Base-by-base conservation (phyloP, 2,113 vertebrate species). In the Hippocampus zosterae region DNA sequence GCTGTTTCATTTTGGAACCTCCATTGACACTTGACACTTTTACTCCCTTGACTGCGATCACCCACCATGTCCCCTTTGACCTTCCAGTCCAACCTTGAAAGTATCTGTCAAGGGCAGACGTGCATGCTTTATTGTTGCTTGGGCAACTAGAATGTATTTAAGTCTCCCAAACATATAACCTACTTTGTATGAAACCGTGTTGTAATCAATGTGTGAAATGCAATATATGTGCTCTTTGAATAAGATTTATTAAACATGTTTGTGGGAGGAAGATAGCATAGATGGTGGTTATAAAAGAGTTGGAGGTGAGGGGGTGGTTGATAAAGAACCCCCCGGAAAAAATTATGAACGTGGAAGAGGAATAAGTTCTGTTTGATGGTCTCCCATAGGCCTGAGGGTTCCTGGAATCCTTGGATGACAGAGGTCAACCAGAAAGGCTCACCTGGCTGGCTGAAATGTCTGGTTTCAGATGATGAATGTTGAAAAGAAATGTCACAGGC, bases 391-490 rank as follows among this genome's bases (percentile, higher is more conserved):
- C 27, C 27, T 33, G 8, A 63, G 37, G 60, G 8, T 40, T 13
- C 42, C 42, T 3, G 42, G 42, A 44, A 44, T 63, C 37, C 60
- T 33, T 42, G 61, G 16, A 63, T 21, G 10, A 19, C 37, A 63
- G 61, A 63, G 61, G 37, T n/a, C 37, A 41, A 2, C 33, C 33
- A 62, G 60, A 62, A 62, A 40, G 19, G 61, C 61, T 63, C 61
- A 41, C 19, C 61, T 63, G 61, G 61, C 33, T 63, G 37, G 37
- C 59, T 21, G 10, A 27, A 27, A 27, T 60, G 57, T 60, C 13
- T 60, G 25, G 3, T 63, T 63, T 63, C n/a, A 42, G 19, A 1
- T 41, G 40, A 41, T 7, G 21, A 33, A 63, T 63, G 37, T n/a
- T 37, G 37, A 63, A 63, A 63, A 41, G 41, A 63, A 63, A 41